Evolutionary conservation across 2,797 vertebrate species (phyloP).

Genomic region (Chloroceryle amazona): DNA sequence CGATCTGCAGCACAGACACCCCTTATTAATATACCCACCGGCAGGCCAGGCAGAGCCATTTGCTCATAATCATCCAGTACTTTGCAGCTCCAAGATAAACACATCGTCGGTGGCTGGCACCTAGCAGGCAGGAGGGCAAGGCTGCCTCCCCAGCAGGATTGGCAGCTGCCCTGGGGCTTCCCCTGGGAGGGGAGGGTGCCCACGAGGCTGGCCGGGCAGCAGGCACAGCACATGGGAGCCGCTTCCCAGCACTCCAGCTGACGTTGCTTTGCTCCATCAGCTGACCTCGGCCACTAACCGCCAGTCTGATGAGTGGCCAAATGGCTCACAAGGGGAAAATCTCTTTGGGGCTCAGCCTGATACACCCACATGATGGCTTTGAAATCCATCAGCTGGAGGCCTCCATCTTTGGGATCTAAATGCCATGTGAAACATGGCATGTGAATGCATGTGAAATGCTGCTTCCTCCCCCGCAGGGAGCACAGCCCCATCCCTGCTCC

Average conservation of each 20-base stretch:
- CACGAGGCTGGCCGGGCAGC: not conserved
- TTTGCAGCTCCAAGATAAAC: slow-evolving; percentile 47
- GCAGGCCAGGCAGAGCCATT: not conserved
- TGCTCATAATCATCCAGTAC: slow-evolving; percentile 15
- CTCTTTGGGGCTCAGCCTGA: not conserved
- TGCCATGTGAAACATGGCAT: not conserved
- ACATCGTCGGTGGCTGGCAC: not conserved
- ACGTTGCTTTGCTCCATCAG: not conserved
- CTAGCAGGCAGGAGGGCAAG: not conserved
- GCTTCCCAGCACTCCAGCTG: not conserved
- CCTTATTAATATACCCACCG: slow-evolving; percentile 4
- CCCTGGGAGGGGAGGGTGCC: not conserved
- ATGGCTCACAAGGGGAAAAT: not conserved
- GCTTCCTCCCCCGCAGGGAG: slow-evolving; percentile 27
- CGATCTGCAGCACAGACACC: not conserved
- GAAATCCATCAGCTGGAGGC: not conserved
- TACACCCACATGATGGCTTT: not conserved
- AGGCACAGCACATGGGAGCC: not conserved
- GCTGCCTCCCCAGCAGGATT: not conserved
- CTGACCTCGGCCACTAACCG: not conserved
- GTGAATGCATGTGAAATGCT: not conserved
- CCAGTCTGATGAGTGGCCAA: slow-evolving; percentile 21
- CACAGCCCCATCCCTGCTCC: not conserved
- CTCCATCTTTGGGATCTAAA: not conserved
- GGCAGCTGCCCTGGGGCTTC: not conserved